Conservation (phyloP, 1,140 invertebrate species). For the Orius laevigatus region DNA sequence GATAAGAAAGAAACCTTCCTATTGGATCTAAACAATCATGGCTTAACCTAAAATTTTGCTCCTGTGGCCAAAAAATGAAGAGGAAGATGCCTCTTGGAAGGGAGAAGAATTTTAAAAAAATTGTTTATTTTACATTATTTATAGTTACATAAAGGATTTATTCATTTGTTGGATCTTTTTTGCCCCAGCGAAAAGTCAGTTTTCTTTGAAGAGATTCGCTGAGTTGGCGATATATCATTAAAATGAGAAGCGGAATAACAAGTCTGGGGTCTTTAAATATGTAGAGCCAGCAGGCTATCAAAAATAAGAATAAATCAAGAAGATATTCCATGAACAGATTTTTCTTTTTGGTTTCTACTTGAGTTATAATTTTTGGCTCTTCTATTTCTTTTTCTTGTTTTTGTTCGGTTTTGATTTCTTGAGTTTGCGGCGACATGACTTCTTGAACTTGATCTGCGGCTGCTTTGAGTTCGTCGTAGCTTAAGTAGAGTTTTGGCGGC, state of each 20-base stretch:
- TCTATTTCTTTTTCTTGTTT: background rate
- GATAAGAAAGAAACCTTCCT: too few species aligned
- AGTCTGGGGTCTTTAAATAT: slow-evolving; percentile 58
- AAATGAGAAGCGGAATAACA: slow-evolving; percentile 52
- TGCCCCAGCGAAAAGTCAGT: slow-evolving; percentile 20
- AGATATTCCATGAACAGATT: slow-evolving; percentile 18
- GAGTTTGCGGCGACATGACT: background rate
- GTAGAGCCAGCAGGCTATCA: slow-evolving; percentile 59
- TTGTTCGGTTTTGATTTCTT: slow-evolving; percentile 2
- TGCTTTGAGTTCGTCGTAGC: slow-evolving; percentile 43
- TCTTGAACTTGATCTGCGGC: slow-evolving; percentile 29
- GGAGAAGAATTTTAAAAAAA: too few species aligned
- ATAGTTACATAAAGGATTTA: slow-evolving; percentile 24
- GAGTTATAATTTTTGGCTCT: background rate
- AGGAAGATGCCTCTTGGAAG: too few species aligned
- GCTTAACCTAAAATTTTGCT: too few species aligned
- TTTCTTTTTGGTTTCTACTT: slow-evolving; percentile 9
- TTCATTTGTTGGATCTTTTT: slow-evolving; percentile 3
- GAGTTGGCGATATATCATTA: slow-evolving; percentile 57
- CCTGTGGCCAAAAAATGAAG: too few species aligned
- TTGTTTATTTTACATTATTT: too few species aligned
- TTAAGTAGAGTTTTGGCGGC: slow-evolving; percentile 36
- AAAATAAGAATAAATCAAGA: slow-evolving; percentile 19
- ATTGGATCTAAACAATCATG: too few species aligned
- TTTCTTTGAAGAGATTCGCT: slow-evolving; percentile 37